Base-by-base conservation (phyloP, 2,888 invertebrate species). In the Agrochola circellaris region DNA sequence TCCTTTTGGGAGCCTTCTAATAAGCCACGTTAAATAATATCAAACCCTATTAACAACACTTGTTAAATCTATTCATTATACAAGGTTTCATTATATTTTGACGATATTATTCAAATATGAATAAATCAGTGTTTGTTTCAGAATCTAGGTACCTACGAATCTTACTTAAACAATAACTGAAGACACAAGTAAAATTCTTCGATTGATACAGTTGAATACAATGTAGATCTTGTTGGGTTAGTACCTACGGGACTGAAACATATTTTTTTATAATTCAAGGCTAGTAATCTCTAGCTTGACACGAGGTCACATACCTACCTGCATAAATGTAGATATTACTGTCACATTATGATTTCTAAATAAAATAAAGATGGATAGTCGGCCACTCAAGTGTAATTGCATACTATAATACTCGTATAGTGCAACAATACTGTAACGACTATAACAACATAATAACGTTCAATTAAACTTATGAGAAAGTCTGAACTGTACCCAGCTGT, bases 391-490 rank as follows among this genome's bases (percentile, higher is more conserved):
- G 45, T 64, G 66, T 72, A 78, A 77, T 68, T 66, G 34, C 62
- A 82, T n/a, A 45, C 68, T 6, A 74, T 11, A 70, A n/a, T n/a
- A n/a, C n/a, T n/a, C n/a, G 30, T 6, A 73, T 11, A 70, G 30
- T 45, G 69, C 61, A 71, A 51, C n/a, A 67, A 17, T 34, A 66
- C 42, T 68, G 54, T 42, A 48, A 38, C 38, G 38, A 38, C 42
- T 64, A 66, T 82, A 73, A 54, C 34, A 75, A 64, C 45, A 17
- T 77, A 81, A 83, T 77, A 64, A 70, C 67, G 61, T 71, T 72
- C 69, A 81, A 76, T 81, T 79, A 79, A 74, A 77, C 79, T 79
- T 72, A 67, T 42, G 74, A 74, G 85, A 87, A 83, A 85, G 87
- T 83, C 69, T 75, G 26, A 69, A 65, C 51, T 45, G 65, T 80